These are phyloP conservation scores for Connochaetes taurinus DNA, from an alignment of 2,113 vertebrate species.

Conservation along the genomic window DNA sequence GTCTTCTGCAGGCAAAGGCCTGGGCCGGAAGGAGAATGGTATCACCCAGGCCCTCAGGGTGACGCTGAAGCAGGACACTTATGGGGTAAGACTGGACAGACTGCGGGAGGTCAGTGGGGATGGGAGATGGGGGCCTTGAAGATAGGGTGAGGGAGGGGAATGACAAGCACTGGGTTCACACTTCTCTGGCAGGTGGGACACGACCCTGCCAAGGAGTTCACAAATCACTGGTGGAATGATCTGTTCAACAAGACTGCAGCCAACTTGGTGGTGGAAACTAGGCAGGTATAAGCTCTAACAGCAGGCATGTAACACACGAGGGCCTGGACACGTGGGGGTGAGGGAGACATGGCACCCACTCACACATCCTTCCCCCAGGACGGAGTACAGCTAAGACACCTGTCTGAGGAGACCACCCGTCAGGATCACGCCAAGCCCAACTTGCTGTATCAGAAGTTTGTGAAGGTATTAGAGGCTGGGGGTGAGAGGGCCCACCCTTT, in stretches of 20 bases:
- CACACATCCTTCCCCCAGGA: conserved; percentile 74
- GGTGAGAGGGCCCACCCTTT: rapidly evolving
- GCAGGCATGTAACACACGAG: neutral
- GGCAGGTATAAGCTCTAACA: conserved; percentile 73
- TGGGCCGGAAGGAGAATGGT: conserved; percentile 87
- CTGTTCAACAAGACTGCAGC: conserved; percentile 92
- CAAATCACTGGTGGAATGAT: conserved; percentile 97
- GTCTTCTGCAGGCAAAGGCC: conserved; percentile 86
- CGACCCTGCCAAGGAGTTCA: conserved; percentile 88
- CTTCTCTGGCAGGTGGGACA: conserved; percentile 86
- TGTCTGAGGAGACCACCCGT: conserved; percentile 76
- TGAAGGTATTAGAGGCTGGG: conserved; percentile 82
- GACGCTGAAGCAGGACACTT: conserved; percentile 90
- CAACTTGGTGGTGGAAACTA: conserved; percentile 85
- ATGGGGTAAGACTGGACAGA: conserved; percentile 83
- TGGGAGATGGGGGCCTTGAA: neutral
- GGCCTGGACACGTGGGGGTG: rapidly evolving
- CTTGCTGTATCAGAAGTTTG: conserved; percentile 89
- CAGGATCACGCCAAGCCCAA: conserved; percentile 79
- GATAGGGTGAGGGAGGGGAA: neutral
- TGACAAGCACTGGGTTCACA: neutral
- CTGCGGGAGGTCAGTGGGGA: neutral
- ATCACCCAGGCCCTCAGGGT: conserved; percentile 90
- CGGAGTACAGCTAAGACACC: conserved; percentile 82
- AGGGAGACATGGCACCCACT: neutral